phyloP scores from a whole-genome alignment of 1,140 invertebrate species.

The Brachionus sp. region DNA sequence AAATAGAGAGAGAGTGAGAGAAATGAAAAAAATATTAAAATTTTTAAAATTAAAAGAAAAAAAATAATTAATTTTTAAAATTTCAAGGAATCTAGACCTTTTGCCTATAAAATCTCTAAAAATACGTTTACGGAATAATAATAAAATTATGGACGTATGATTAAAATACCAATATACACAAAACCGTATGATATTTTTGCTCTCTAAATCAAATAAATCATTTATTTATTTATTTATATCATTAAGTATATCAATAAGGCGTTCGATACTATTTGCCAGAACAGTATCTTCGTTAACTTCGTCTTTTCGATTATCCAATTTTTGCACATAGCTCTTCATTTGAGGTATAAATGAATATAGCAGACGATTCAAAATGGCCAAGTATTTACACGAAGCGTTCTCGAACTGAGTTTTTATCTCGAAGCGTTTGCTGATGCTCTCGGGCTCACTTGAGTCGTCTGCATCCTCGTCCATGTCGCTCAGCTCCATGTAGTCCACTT shows the following conservation, averaged over 20 bases:
- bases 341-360: constrained; percentile 25
- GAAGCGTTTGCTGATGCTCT: not conserved
- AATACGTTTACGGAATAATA: constrained; percentile 18
- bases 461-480: not conserved
- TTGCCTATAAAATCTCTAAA: not conserved
- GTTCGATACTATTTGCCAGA: not conserved
- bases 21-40: not conserved
- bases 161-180: not conserved
- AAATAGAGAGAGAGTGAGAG: not conserved
- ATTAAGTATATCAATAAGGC: not conserved
- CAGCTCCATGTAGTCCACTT: not conserved
- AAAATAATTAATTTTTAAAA: not conserved
- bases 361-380: constrained; percentile 26
- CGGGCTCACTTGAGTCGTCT: not conserved
- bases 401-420: constrained; percentile 16
- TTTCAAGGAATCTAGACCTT: not conserved
- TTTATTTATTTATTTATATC: constrained; percentile 33
- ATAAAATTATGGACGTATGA: not conserved
- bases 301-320: not conserved
- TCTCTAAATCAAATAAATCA: not conserved
- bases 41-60: not conserved
- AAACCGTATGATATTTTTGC: not conserved
- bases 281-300: not conserved
- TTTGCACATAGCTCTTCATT: constrained; percentile 6
- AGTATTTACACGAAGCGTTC: constrained; percentile 35